A percentile compares a stretch with the other conserved stretches of the same genome.
Evolutionary conservation across 2,113 vertebrate species (phyloP).

Genomic region (Oncorhynchus keta): DNA sequence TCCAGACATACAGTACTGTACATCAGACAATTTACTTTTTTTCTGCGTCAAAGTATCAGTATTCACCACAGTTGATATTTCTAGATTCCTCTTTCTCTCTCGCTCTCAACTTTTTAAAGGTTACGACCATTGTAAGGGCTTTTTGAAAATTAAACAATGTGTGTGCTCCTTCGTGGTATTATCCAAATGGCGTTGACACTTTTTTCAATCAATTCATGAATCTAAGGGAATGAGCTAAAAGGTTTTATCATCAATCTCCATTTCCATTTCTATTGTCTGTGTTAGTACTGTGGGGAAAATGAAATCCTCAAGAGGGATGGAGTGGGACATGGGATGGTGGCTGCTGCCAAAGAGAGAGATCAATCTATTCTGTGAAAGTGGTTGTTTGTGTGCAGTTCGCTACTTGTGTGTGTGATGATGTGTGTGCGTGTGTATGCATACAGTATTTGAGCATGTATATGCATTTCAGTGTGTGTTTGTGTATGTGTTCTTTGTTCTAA

Average conservation of each 20-base stretch:
- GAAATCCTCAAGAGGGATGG: constrained; percentile 43
- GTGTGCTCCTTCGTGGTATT: too few species aligned
- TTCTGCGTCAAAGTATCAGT: too few species aligned
- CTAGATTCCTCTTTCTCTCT: too few species aligned
- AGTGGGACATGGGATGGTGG: constrained; percentile 16
- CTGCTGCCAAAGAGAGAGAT: constrained; percentile 40
- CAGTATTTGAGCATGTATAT: background rate
- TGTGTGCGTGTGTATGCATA: background rate
- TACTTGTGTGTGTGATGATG: background rate
- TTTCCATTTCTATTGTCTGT: too few species aligned
- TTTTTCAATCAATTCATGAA: constrained; percentile 21
- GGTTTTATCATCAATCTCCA: too few species aligned
- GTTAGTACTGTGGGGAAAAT: constrained; percentile 26
- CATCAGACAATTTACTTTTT: too few species aligned
- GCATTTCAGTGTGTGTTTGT: constrained; percentile 7
- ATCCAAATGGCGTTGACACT: too few species aligned
- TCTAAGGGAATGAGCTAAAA: too few species aligned
- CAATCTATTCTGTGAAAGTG: constrained; percentile 43
- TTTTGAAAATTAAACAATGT: too few species aligned
- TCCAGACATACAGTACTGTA: constrained; percentile 41
- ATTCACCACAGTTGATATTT: too few species aligned
- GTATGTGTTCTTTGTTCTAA: constrained; percentile 23
- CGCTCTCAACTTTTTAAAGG: too few species aligned
- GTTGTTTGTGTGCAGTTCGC: background rate
- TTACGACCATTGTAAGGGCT: too few species aligned